These are phyloP conservation scores for Clavelina lepadiformis DNA, from an alignment of 23 tunicate genomes.

Conservation along the genomic window DNA sequence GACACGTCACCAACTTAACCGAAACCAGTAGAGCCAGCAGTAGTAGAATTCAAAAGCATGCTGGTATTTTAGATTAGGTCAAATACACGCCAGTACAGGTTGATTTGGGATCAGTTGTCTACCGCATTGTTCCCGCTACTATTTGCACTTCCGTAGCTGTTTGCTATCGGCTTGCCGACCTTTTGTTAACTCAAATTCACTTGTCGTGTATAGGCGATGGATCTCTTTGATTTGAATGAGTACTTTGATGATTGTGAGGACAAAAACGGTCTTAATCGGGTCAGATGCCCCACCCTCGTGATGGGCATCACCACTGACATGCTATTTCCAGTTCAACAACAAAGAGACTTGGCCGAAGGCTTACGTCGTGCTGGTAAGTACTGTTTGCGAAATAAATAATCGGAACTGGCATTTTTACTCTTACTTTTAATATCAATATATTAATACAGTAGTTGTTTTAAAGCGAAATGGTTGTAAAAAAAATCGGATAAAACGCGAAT, in stretches of 20 bases:
- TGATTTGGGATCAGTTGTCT: too few relatives aligned
- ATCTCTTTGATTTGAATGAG: constrained; percentile 79
- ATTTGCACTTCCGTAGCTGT: too few relatives aligned
- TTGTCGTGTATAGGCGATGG: constrained; percentile 74
- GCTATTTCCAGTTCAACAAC: constrained; percentile 81
- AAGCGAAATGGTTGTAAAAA: too few relatives aligned
- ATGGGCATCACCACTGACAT: constrained; percentile 85
- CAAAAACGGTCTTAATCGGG: constrained; percentile 15
- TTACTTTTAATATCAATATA: too few relatives aligned
- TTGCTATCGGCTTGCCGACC: too few relatives aligned
- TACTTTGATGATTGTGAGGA: constrained; percentile 34
- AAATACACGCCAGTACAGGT: too few relatives aligned
- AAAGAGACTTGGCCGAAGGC: constrained; percentile 62
- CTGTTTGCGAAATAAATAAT: not conserved
- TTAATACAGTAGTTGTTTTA: too few relatives aligned
- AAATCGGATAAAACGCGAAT: too few relatives aligned
- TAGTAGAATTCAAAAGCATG: too few relatives aligned
- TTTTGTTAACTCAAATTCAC: too few relatives aligned
- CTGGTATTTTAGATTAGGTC: too few relatives aligned
- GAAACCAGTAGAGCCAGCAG: not conserved
- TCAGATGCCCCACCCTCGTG: constrained; percentile 57
- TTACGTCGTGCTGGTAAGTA: constrained; percentile 53
- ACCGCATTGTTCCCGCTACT: too few relatives aligned
- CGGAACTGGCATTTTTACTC: not conserved
- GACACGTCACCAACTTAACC: not conserved